These are phyloP conservation scores for Timema podura DNA, from an alignment of 2,888 invertebrate genomes.

Conservation along the genomic window DNA sequence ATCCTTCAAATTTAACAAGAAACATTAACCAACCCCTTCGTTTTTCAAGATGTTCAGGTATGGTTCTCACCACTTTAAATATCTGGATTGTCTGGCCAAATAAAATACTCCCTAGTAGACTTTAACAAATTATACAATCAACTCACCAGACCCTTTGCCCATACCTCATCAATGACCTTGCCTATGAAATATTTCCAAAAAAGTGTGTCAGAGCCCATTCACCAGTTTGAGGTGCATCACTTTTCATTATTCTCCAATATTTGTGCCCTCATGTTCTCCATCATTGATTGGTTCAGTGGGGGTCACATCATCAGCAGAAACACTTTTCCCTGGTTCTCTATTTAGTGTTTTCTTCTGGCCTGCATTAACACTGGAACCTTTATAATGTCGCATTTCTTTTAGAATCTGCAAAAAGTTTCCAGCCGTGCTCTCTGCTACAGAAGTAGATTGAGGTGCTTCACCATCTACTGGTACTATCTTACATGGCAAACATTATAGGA, in stretches of 20 bases:
- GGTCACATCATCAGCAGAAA: too few relatives aligned
- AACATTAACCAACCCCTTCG: constrained; percentile 4
- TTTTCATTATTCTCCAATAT: too few relatives aligned
- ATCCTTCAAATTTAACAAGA: background rate
- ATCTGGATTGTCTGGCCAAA: constrained; percentile 16
- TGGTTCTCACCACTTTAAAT: background rate
- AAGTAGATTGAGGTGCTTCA: background rate
- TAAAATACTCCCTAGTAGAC: background rate
- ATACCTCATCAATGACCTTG: too few relatives aligned
- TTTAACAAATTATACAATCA: background rate
- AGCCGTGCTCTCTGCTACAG: background rate
- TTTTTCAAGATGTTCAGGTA: constrained; percentile 4
- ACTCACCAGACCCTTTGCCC: too few relatives aligned
- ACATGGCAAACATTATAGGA: background rate
- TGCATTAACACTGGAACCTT: too few relatives aligned
- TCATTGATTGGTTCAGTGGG: too few relatives aligned
- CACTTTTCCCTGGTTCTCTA: too few relatives aligned
- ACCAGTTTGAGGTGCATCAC: background rate
- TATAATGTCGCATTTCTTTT: background rate
- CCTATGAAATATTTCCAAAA: background rate
- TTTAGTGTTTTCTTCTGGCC: too few relatives aligned
- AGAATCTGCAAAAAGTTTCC: constrained; percentile 3
- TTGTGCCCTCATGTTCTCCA: too few relatives aligned
- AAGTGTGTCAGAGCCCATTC: background rate
- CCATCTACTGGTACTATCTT: background rate